These are phyloP conservation scores for Diachrysia chrysitis DNA, from an alignment of 2,888 invertebrate species.

Conservation along the genomic window DNA sequence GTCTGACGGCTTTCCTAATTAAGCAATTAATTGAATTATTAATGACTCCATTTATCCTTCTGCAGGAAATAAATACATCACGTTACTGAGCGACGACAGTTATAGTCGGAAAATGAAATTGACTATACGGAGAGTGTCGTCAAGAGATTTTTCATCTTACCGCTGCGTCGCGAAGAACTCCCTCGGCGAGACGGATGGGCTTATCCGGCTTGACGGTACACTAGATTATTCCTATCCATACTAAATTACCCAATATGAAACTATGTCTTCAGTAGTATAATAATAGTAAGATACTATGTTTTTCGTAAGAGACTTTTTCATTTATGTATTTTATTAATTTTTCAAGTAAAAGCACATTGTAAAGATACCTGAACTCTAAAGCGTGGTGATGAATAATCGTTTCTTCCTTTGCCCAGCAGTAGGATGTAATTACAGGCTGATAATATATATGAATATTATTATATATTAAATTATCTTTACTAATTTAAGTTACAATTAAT, in stretches of 20 bases:
- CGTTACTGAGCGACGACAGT: constrained; percentile 94
- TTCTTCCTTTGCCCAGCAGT: no score
- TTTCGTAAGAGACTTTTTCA: no score
- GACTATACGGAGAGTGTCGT: constrained; percentile 94
- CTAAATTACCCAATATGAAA: constrained; percentile 49
- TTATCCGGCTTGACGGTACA: constrained; percentile 96
- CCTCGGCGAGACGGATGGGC: constrained; percentile 96
- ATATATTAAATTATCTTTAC: no score
- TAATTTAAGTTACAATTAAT: no score
- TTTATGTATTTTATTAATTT: no score
- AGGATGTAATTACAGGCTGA: no score
- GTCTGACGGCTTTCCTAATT: constrained; percentile 38
- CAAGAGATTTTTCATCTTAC: constrained; percentile 95
- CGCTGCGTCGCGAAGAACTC: constrained; percentile 98
- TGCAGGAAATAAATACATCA: constrained; percentile 96
- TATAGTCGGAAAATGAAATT: constrained; percentile 97
- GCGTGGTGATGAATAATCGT: no score
- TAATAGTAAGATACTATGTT: neutral
- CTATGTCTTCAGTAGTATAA: constrained; percentile 32
- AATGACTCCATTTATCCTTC: constrained; percentile 49
- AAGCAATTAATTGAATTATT: constrained; percentile 47
- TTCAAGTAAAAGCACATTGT: no score
- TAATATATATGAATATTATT: no score
- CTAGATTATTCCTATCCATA: constrained; percentile 61
- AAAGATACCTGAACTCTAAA: no score